phyloP scores from a whole-genome alignment of 1,140 invertebrate species.

The Drosophila nannoptera region DNA sequence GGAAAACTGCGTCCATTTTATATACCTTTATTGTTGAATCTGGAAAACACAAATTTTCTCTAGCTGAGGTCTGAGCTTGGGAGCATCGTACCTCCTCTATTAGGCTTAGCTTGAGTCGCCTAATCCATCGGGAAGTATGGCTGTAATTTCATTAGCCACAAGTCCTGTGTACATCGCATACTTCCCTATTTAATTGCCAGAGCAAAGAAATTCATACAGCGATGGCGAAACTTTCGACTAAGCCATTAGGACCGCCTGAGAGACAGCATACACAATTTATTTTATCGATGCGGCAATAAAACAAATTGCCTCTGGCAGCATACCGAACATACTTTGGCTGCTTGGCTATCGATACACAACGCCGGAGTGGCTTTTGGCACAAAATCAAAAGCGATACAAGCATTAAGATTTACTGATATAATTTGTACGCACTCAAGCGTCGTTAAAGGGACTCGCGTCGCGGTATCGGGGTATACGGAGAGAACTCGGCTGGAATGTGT shows the following conservation, averaged over 20 bases:
- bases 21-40: background rate
- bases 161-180: background rate
- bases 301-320: conserved; percentile 19
- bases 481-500: conserved; percentile 14
- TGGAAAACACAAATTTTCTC: background rate
- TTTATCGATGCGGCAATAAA: conserved; percentile 53
- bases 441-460: conserved; percentile 33
- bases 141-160: conserved; percentile 52
- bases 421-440: conserved; percentile 74
- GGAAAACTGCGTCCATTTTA: background rate
- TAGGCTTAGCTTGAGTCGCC: too few species aligned
- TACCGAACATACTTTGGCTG: conserved; percentile 32
- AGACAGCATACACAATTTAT: conserved; percentile 39
- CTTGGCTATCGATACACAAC: background rate
- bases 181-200: conserved; percentile 24
- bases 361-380: conserved; percentile 11
- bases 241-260: conserved; percentile 3
- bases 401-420: conserved; percentile 68
- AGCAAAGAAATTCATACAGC: conserved; percentile 7
- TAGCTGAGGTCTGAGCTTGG: too few species aligned
- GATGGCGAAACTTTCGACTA: conserved; percentile 18
- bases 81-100: too few species aligned
- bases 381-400: conserved; percentile 67
- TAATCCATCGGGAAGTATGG: background rate
- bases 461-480: conserved; percentile 6